phyloP scores from a whole-genome alignment of 64 coral and sea anemone species.

The Pocillopora damicornis region DNA sequence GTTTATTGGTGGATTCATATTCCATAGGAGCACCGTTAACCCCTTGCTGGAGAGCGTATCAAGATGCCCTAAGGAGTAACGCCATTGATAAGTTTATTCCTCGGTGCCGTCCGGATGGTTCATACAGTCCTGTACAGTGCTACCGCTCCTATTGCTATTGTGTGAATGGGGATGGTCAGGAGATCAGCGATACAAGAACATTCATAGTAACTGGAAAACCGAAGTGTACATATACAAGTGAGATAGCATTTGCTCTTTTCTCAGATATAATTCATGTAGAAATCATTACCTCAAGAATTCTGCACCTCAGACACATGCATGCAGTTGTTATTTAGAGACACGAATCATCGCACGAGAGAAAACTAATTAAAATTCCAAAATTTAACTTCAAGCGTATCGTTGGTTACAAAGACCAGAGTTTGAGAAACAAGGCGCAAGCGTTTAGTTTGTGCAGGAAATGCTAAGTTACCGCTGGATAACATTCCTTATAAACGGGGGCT shows the following conservation, averaged over 20 bases:
- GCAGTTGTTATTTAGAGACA: too few species aligned
- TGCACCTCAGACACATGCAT: too few species aligned
- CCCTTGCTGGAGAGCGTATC: conserved; percentile 45
- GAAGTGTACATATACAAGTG: conserved; percentile 66
- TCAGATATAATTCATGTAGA: too few species aligned
- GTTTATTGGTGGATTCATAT: not conserved
- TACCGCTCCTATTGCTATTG: conserved; percentile 66
- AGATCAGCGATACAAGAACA: conserved; percentile 56
- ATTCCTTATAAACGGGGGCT: too few species aligned
- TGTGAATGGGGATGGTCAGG: conserved; percentile 52
- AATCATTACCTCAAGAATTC: not conserved
- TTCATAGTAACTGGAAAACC: conserved; percentile 55
- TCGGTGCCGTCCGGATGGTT: conserved; percentile 59
- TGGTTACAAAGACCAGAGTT: too few species aligned
- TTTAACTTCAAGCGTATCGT: too few species aligned
- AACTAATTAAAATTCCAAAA: too few species aligned
- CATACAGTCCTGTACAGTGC: conserved; percentile 64
- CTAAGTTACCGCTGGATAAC: too few species aligned
- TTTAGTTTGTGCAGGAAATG: too few species aligned
- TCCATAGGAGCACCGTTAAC: conserved; percentile 18
- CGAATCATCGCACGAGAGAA: too few species aligned
- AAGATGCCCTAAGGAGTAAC: conserved; percentile 42
- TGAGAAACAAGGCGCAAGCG: too few species aligned
- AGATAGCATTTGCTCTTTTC: not conserved
- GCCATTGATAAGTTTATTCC: conserved; percentile 26